Base-by-base conservation (phyloP, 2,888 invertebrate genomes). In the Eristalinus aeneus region DNA sequence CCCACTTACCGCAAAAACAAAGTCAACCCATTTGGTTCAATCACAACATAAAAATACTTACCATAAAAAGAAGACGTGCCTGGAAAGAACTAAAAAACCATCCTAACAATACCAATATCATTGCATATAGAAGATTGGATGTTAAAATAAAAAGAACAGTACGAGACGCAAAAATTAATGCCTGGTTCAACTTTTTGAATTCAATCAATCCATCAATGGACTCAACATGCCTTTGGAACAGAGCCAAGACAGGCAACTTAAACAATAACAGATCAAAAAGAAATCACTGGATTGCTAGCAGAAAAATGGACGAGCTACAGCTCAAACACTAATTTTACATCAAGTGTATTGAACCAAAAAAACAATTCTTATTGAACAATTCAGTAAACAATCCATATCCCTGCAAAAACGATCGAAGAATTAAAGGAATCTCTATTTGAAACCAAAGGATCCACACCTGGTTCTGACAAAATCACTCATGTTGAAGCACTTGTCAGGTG, bases 391-490 rank as follows among this genome's bases (percentile, higher is more conserved):
- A 39, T 27, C 5, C 27, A 27, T 27, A 27, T 5, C 27, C 5
- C 27, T 3, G 27, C 27, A 27, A 27, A 3, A 2, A 27, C 27
- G 5, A 2, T 39, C 6, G 0, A 20, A 56, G 58, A 69, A 23
- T 2, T 69, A 2, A 34, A 39, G 8, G 69, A 69, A 60, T 23
- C 39, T 22, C 31, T 39, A 1, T 1, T 22, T 22, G 20, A 5
- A 12, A 68, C 68, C 2, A 68, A 68, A 68, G 54, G 31, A 6
- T 68, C 69, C 0, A 39, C 69, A 1, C 58, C 58, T 10, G 60
- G 58, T 2, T 36, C 12, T 2, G 69, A 60, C 23, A 69, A 69
- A 60, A 69, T 60, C n/a, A 31, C 20, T 10, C 58, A 69, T 69
- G 69, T 11, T 69, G 11, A 69, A 69, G 36, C 12, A 60, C 0